Conservation (phyloP, 2,888 invertebrate genomes). For the Lochmaea capreae region DNA sequence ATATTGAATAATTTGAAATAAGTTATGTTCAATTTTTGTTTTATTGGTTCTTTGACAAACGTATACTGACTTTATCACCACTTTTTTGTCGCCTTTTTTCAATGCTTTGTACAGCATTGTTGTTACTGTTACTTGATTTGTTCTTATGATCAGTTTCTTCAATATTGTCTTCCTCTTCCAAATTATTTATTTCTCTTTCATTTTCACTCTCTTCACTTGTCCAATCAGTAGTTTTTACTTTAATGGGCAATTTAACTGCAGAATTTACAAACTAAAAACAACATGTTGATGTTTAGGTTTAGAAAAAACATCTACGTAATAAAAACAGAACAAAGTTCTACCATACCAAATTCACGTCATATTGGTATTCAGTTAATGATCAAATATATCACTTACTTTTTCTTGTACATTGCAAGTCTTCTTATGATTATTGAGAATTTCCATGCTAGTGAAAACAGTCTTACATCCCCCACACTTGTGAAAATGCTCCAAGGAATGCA, state of each 20-base stretch:
- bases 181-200: constrained; percentile 47
- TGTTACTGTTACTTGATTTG: constrained; percentile 25
- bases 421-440: constrained; percentile 62
- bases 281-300: neutral
- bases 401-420: constrained; percentile 49
- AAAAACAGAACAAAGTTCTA: too few relatives aligned
- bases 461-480: constrained; percentile 64
- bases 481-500: constrained; percentile 64
- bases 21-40: neutral
- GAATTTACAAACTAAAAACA: constrained; percentile 43
- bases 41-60: too few relatives aligned
- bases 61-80: constrained; percentile 65
- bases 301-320: too few relatives aligned
- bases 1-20: neutral
- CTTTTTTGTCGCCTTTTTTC: constrained; percentile 52
- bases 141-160: constrained; percentile 37
- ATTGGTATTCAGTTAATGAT: too few relatives aligned
- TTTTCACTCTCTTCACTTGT: constrained; percentile 51
- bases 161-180: constrained; percentile 48
- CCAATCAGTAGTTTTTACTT: constrained; percentile 43
- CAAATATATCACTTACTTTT: neutral
- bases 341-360: too few relatives aligned
- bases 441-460: constrained; percentile 65
- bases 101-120: constrained; percentile 29
- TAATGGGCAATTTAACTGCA: constrained; percentile 37